These are phyloP conservation scores for Passer montanus DNA, from an alignment of 2,113 vertebrate species.

Conservation along the genomic window DNA sequence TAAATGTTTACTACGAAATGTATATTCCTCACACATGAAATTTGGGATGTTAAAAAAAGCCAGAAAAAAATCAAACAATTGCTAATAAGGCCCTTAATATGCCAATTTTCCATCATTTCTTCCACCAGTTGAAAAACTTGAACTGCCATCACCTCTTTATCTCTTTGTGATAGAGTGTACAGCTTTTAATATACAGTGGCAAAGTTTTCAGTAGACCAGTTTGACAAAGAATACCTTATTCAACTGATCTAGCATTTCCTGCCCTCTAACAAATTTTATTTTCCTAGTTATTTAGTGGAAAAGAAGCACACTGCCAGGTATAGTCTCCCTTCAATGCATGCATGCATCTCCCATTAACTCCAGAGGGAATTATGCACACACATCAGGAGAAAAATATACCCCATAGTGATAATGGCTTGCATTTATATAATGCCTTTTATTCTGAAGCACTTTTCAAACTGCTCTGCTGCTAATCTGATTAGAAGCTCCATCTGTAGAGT, in stretches of 20 bases:
- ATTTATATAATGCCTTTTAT: conserved; percentile 68
- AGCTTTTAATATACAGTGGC: neutral
- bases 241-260: conserved; percentile 1
- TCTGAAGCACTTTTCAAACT: conserved; percentile 70
- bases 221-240: neutral
- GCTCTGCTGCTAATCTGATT: conserved; percentile 67
- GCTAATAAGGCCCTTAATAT: neutral
- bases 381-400: conserved; percentile 69
- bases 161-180: neutral
- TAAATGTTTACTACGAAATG: neutral
- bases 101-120: neutral
- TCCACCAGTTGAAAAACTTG: neutral
- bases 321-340: conserved; percentile 34
- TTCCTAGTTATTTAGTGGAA: neutral
- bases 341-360: conserved; percentile 61
- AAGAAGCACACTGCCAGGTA: conserved; percentile 18
- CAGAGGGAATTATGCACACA: conserved; percentile 65
- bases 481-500: conserved; percentile 66
- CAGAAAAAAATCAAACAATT: neutral
- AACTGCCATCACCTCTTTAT: neutral
- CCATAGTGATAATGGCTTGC: conserved; percentile 71
- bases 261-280: neutral
- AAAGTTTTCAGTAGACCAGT: neutral
- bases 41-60: neutral
- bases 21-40: neutral